Base-by-base conservation (phyloP, 2,113 vertebrate species). In the Tichodroma muraria region DNA sequence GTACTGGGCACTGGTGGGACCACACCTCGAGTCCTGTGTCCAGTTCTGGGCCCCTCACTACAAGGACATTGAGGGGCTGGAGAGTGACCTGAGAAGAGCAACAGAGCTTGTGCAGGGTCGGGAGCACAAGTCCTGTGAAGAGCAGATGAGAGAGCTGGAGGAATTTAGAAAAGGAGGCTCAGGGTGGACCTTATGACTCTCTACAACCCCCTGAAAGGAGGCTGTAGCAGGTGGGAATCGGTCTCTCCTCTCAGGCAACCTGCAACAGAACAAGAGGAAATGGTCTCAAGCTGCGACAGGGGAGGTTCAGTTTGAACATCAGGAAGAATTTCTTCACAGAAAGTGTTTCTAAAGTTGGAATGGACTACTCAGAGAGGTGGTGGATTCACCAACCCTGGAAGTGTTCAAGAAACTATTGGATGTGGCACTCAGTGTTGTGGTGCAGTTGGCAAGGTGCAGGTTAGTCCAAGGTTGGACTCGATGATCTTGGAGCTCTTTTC, bases 151-250 rank as follows among this genome's bases (percentile, higher is more conserved):
- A 27, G 24, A 76, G 15, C 10, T 42, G 71, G 13, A 10, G 8
- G 20, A 21, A 23, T 75, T 85, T 35, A 66, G 31, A 35, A 31
- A 14, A 57, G 50, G 35, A 85, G 13, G 10, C 10, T 35, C 31
- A 15, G 31, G 5, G 5, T 9, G 11, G 42, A 25, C 13, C 6
- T 50, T 17, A 9, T 17, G 12, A 12, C 24, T 57, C 24, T 11
- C 20, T 9, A 21, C 7, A 85, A 10, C 3, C 33, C 11, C 16
- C 42, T n/a, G 30, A n/a, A 28, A 50, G 35, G 23, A 59, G 23
- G 8, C 4, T 44, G 21, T 4, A 18, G 27, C 11, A 22, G 31
- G 10, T 49, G 61, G 13, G 42, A 3, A 13, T 35, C 0, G 0
- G 4, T 4, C 40, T 28, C 6, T 38, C 5, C 35, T 75, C 15